phyloP scores from a whole-genome alignment of 2,888 invertebrate genomes.

The Spilosoma lubricipeda region DNA sequence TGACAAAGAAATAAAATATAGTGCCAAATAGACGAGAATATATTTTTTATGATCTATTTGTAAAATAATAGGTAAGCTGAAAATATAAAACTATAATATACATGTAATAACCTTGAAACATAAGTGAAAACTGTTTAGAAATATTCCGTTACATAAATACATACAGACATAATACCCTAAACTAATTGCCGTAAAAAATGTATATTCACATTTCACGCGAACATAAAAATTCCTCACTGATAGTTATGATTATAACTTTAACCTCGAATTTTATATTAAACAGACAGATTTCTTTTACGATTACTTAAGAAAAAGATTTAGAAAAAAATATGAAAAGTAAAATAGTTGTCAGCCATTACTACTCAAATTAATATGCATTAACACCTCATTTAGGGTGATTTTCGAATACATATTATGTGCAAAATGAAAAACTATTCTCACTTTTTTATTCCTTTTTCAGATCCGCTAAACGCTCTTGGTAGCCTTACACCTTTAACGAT shows the following conservation, averaged over 20 bases:
- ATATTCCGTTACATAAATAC: background rate
- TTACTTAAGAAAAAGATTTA: background rate
- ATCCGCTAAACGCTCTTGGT: background rate
- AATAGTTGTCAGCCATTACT: background rate
- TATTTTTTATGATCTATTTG: too few species aligned
- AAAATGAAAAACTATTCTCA: too few species aligned
- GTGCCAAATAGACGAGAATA: too few species aligned
- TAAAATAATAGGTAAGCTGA: too few species aligned
- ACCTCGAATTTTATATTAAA: constrained; percentile 5
- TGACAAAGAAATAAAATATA: too few species aligned
- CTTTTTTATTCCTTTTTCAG: too few species aligned
- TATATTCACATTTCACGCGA: constrained; percentile 5
- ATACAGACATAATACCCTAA: background rate
- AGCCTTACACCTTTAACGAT: background rate
- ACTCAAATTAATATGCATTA: background rate
- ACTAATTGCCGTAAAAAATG: background rate
- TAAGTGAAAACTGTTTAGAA: background rate
- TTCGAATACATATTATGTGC: background rate
- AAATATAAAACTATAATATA: too few species aligned
- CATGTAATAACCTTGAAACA: too few species aligned
- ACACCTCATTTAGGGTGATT: background rate
- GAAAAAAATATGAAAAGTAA: background rate
- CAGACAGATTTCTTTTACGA: background rate
- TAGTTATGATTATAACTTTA: constrained; percentile 12
- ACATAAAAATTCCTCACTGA: constrained; percentile 11